Evolutionary conservation across 2,113 vertebrate genomes (phyloP), one percentile per base, ranked within the genome.

Genomic region (Rhabdomys dilectus): DNA sequence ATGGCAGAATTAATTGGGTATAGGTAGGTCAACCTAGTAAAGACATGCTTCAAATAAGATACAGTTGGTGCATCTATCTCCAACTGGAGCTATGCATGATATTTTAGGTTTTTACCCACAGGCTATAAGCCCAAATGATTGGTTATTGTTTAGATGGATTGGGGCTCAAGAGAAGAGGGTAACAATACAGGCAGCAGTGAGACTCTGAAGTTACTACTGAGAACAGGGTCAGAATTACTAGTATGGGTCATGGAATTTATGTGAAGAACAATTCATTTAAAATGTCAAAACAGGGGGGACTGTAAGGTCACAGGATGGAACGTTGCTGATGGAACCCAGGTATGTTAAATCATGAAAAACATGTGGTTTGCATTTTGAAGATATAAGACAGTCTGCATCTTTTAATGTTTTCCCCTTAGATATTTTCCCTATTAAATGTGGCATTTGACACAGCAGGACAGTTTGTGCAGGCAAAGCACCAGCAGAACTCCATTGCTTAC

Each of bases 341-440:
- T 53, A 56, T 92, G 81, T 64, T 86, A 78, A 77, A 93, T 87
- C n/a, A 62, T 39, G 29, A 86, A 77, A 91, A 68, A 31, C 96
- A 96, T 91, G 75, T 97, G 97, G 93, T 96, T 97, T 84, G 4
- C 81, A 56, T 97, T 97, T 97, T 93, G 76, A 45, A 87, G 89
- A 91, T 39, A 51, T 75, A 93, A 89, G 91, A 75, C 53, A 22
- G 76, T 90, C 72, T 91, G 45, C 53, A 29, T 88, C 51, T 81
- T 56, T 91, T 45, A 5, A 3, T 19, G 10, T 72, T 95, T 96
- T 91, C 72, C 26, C 29, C 88, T 82, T 80, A 68, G 58, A 36
- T 64, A 45, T 42, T 96, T 96, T 64, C 60, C 39, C 72, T 87
- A 3, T 86, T 92, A 73, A 92, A 77, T 64, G 85, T 48, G 87